Evolutionary conservation across 2,888 invertebrate genomes (phyloP).

Genomic region (Gryllus longicercus): DNA sequence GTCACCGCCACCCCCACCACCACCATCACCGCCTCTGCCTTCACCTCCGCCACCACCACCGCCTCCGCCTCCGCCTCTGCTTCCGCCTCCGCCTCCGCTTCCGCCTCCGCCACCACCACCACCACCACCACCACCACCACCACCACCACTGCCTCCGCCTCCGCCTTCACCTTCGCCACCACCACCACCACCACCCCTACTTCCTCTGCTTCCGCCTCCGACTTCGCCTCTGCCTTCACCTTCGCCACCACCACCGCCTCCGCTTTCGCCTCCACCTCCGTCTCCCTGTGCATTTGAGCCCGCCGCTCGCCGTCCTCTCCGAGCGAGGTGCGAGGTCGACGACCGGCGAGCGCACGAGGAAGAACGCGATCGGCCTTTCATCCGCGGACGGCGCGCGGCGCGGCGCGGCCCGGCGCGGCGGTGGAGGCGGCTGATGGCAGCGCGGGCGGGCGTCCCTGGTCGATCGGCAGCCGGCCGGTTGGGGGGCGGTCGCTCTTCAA

Average conservation of each 20-base stretch:
- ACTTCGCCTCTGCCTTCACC: neutral
- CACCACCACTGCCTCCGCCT: constrained; percentile 51
- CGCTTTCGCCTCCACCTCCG: neutral
- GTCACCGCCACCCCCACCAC: constrained; percentile 48
- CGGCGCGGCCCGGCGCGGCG: too few relatives aligned
- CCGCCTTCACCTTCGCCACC: constrained; percentile 49
- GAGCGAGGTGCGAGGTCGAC: neutral
- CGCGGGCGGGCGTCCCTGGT: too few relatives aligned
- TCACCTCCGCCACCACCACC: too few relatives aligned
- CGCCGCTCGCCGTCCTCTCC: neutral
- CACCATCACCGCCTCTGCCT: too few relatives aligned
- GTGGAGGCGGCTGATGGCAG: too few relatives aligned
- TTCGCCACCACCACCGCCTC: neutral
- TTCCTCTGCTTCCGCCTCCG: constrained; percentile 41
- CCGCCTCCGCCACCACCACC: constrained; percentile 20
- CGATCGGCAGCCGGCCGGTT: too few relatives aligned
- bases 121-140: constrained; percentile 27
- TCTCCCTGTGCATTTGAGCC: constrained; percentile 12
- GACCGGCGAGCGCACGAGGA: too few relatives aligned
- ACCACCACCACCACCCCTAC: constrained; percentile 46
- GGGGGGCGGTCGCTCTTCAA: too few relatives aligned
- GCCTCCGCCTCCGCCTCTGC: constrained; percentile 44
- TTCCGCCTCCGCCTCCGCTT: constrained; percentile 37
- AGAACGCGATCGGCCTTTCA: too few relatives aligned
- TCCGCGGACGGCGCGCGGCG: too few relatives aligned